These are phyloP conservation scores for Argopecten irradians DNA, from an alignment of 1,140 invertebrate genomes.

Conservation along the genomic window DNA sequence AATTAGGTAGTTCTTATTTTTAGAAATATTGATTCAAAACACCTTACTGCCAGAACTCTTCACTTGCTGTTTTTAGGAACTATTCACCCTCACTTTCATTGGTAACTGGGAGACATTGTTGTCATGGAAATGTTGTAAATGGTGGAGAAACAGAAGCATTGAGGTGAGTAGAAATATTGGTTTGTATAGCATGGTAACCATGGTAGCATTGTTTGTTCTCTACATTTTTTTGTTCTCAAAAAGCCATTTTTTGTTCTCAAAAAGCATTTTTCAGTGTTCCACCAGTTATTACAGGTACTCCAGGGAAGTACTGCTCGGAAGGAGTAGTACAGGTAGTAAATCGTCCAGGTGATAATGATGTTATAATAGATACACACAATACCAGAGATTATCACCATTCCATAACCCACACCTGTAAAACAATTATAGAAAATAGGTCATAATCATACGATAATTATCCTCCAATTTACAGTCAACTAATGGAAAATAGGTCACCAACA, in stretches of 20 bases:
- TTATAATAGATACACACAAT: slow-evolving; percentile 78
- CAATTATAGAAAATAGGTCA: no score
- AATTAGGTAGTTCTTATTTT: no score
- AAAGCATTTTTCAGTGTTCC: slow-evolving; percentile 77
- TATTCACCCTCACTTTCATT: no score
- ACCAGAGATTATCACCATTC: slow-evolving; percentile 71
- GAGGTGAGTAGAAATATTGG: no score
- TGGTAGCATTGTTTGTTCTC: no score
- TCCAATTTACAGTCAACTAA: no score
- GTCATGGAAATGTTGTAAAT: neutral
- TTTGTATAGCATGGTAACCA: neutral
- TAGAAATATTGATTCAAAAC: neutral
- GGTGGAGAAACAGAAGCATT: neutral
- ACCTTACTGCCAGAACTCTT: slow-evolving; percentile 72
- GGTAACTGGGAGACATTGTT: neutral
- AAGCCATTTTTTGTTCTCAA: slow-evolving; percentile 34
- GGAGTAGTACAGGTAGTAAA: slow-evolving; percentile 78
- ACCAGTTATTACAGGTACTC: slow-evolving; percentile 78
- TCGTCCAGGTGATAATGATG: slow-evolving; percentile 80
- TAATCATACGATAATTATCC: no score
- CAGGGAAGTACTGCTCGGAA: slow-evolving; percentile 77
- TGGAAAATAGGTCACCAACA: no score
- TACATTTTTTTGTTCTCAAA: no score
- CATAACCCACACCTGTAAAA: slow-evolving; percentile 68
- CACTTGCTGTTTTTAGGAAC: slow-evolving; percentile 60